These are phyloP conservation scores for Azemiops feae DNA, from an alignment of 2,113 vertebrate genomes.

Conservation along the genomic window DNA sequence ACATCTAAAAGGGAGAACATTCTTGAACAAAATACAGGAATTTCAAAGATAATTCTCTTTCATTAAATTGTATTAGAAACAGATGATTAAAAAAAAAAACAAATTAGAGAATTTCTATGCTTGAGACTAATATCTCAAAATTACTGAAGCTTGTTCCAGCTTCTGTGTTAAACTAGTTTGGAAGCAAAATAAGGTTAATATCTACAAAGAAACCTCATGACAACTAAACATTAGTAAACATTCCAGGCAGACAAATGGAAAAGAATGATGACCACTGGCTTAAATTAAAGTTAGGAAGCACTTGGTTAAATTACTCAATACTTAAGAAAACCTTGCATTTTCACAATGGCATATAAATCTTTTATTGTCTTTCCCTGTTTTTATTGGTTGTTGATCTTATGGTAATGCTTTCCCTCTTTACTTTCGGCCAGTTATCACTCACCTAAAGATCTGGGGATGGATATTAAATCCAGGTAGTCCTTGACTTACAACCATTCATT, in stretches of 20 bases:
- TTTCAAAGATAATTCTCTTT: neutral
- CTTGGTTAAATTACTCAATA: neutral
- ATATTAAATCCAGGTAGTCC: neutral
- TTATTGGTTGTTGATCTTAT: neutral
- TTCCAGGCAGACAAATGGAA: neutral
- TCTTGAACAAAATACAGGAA: neutral
- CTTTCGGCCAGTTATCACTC: neutral
- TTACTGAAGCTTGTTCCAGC: neutral
- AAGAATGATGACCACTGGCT: neutral
- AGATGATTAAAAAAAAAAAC: neutral
- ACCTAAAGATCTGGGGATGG: neutral
- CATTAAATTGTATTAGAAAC: neutral
- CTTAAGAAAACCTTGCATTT: neutral
- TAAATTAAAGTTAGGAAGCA: conserved; percentile 10
- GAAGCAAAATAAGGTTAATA: neutral
- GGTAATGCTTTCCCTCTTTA: neutral
- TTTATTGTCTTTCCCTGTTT: conserved; percentile 6
- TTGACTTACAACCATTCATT: neutral
- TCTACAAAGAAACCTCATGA: neutral
- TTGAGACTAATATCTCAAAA: neutral
- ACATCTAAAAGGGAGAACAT: neutral
- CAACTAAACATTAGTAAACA: neutral
- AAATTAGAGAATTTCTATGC: neutral
- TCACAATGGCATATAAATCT: neutral
- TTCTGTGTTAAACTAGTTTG: neutral